Conservation (phyloP, 2,888 invertebrate genomes). For the Anodontia alba region DNA sequence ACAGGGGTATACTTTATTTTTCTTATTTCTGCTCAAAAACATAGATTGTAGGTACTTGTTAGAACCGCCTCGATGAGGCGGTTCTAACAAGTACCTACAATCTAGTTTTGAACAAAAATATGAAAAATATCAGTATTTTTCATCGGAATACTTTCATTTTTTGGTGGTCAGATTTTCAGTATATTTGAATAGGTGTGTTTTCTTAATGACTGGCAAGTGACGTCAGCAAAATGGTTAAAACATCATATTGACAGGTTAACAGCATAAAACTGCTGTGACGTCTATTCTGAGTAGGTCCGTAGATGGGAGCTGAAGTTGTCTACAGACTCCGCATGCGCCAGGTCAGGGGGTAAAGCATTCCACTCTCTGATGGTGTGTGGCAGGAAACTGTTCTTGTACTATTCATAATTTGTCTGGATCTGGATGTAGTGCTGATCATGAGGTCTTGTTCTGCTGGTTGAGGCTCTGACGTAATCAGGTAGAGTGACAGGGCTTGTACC, state of each 20-base stretch:
- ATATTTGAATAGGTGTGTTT: too few species aligned
- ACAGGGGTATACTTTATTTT: too few species aligned
- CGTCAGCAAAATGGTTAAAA: constrained; percentile 5
- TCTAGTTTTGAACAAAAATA: too few species aligned
- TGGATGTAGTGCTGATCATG: constrained; percentile 8
- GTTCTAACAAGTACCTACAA: too few species aligned
- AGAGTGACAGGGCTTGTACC: not conserved
- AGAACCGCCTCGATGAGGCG: too few species aligned
- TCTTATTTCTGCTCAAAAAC: too few species aligned
- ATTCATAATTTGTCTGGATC: constrained; percentile 9
- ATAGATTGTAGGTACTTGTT: too few species aligned
- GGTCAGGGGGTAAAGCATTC: constrained; percentile 15
- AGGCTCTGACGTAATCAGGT: constrained; percentile 9
- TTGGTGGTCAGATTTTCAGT: too few species aligned
- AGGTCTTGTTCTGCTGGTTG: constrained; percentile 5
- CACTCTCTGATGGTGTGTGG: not conserved
- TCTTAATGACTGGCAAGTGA: too few species aligned
- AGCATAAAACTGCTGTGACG: not conserved
- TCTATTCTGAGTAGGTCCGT: not conserved
- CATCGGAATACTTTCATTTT: too few species aligned
- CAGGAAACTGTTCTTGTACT: constrained; percentile 10
- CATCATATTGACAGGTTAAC: not conserved
- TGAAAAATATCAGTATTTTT: too few species aligned
- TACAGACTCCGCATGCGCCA: constrained; percentile 7
- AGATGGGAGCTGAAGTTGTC: constrained; percentile 1